Conservation (phyloP, 2,888 invertebrate species). For the Netelia melanura region DNA sequence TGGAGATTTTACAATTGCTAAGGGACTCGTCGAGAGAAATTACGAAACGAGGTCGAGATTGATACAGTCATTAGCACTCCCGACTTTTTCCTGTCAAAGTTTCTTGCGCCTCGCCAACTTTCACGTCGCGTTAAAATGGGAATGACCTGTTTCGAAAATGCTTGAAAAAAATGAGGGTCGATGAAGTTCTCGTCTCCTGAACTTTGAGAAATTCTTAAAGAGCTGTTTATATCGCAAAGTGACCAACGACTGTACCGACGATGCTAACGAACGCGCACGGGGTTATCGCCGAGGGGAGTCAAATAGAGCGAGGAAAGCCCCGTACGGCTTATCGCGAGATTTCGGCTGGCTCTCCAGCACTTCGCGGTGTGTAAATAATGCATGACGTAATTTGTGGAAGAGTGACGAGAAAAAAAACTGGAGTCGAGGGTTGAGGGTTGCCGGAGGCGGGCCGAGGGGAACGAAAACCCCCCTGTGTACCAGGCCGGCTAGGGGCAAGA, state of each 20-base stretch:
- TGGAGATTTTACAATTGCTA: conserved; percentile 12
- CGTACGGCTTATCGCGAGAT: conserved; percentile 51
- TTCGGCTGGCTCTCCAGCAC: conserved; percentile 56
- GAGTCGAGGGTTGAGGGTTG: not conserved
- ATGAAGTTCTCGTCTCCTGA: not conserved
- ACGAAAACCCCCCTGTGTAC: conserved; percentile 8
- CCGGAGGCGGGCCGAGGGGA: conserved; percentile 10
- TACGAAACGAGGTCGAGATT: not conserved
- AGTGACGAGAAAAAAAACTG: conserved; percentile 53
- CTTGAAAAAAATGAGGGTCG: not conserved
- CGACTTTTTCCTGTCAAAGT: too few relatives aligned
- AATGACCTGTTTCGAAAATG: not conserved
- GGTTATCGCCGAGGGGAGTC: conserved; percentile 29
- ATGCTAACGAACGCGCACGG: conserved; percentile 4
- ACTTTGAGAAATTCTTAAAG: not conserved
- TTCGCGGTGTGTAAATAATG: conserved; percentile 75
- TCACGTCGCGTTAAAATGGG: too few relatives aligned
- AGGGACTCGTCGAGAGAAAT: not conserved
- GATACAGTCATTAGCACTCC: not conserved
- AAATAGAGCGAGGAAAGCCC: conserved; percentile 50
- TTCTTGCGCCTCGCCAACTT: too few relatives aligned
- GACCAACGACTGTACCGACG: not conserved
- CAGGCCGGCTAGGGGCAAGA: not conserved
- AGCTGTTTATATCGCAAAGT: not conserved
- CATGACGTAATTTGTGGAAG: conserved; percentile 72